Conservation (phyloP, 2,113 vertebrate genomes). For the Brienomyrus brachyistius region DNA sequence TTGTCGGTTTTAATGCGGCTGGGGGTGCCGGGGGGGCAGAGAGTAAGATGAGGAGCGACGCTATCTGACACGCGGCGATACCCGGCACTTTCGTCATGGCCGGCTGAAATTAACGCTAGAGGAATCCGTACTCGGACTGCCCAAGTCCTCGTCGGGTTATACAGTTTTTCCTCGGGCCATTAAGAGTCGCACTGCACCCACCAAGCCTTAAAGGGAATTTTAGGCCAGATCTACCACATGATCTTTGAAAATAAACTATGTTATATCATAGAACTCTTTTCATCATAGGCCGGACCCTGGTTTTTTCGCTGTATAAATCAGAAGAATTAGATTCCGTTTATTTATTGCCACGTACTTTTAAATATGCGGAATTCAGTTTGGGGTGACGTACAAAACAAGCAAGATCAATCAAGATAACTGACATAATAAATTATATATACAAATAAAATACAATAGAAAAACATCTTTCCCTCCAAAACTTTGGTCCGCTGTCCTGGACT, state of each 20-base stretch:
- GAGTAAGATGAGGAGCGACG: conserved; percentile 59
- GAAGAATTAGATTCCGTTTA: not conserved
- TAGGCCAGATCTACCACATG: not conserved
- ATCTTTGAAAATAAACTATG: not conserved
- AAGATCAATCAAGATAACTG: not conserved
- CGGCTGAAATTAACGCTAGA: conserved; percentile 66
- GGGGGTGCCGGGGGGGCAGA: conserved; percentile 60
- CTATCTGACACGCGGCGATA: conserved; percentile 61
- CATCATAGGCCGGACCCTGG: not conserved
- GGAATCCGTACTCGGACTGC: conserved; percentile 45
- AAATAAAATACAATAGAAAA: not conserved
- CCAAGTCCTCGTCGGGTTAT: conserved; percentile 25
- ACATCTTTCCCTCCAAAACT: not conserved
- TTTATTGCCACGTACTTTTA: not conserved
- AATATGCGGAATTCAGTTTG: not conserved
- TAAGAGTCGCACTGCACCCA: not conserved
- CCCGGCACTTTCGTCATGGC: conserved; percentile 59
- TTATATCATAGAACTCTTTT: not conserved
- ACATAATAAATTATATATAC: not conserved
- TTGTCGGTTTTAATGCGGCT: conserved; percentile 63
- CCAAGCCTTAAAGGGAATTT: conserved; percentile 11
- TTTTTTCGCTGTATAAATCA: not conserved
- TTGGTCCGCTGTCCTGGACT: not conserved
- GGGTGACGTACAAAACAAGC: not conserved
- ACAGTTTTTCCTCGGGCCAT: not conserved